phyloP scores from a whole-genome alignment of 2,888 invertebrate species.

The Temnothorax rugatulus region DNA sequence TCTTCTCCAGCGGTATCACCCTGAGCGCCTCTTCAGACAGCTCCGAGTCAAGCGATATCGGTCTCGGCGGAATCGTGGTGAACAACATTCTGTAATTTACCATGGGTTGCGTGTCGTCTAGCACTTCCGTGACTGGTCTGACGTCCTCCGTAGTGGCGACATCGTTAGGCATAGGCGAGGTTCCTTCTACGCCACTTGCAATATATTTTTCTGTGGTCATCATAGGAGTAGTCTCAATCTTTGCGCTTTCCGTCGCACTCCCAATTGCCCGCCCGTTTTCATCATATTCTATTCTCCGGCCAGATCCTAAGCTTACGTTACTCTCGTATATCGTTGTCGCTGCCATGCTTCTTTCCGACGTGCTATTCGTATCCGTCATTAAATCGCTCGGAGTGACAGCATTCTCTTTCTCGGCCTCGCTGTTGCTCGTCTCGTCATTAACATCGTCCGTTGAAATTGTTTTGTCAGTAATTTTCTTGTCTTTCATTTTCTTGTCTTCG shows the following conservation, averaged over 20 bases:
- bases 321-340: slow-evolving; percentile 34
- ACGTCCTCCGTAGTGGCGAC: slow-evolving; percentile 75
- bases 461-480: not conserved
- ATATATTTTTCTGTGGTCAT: slow-evolving; percentile 33
- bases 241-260: slow-evolving; percentile 44
- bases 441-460: not conserved
- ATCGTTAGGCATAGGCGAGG: slow-evolving; percentile 20
- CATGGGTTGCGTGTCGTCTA: slow-evolving; percentile 79
- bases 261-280: slow-evolving; percentile 35
- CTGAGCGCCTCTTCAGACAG: slow-evolving; percentile 78
- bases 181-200: not conserved
- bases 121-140: slow-evolving; percentile 82
- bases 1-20: slow-evolving; percentile 81
- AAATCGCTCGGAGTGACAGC: not conserved
- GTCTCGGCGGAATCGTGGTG: slow-evolving; percentile 71
- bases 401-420: not conserved
- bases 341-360: slow-evolving; percentile 19
- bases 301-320: not conserved
- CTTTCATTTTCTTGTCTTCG: slow-evolving; percentile 1
- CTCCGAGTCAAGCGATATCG: slow-evolving; percentile 58
- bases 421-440: slow-evolving; percentile 4
- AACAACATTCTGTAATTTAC: slow-evolving; percentile 77
- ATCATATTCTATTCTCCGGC: not conserved
- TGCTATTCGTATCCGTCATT: not conserved
- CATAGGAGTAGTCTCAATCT: slow-evolving; percentile 22